These are phyloP conservation scores for Tamandua tetradactyla DNA, from an alignment of 2,797 vertebrate species.

Conservation along the genomic window DNA sequence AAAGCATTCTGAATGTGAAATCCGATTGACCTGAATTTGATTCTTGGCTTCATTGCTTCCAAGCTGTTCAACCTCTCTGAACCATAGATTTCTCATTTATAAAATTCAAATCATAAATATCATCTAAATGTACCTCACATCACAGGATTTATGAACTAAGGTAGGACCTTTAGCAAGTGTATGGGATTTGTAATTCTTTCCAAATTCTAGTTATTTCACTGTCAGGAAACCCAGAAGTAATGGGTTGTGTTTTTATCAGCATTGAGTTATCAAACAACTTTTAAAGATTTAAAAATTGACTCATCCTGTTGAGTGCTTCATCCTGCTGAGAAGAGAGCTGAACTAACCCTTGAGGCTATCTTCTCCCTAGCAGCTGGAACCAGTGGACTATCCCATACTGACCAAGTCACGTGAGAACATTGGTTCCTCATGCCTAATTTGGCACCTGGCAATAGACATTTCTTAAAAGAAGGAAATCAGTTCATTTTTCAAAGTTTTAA, in stretches of 20 bases:
- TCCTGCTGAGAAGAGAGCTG: neutral
- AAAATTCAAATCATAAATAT: conserved; percentile 35
- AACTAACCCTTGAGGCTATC: fast-evolving
- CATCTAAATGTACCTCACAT: neutral
- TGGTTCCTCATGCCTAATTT: neutral
- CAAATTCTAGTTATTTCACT: neutral
- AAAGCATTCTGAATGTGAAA: neutral
- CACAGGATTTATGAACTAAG: conserved; percentile 1
- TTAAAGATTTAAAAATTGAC: neutral
- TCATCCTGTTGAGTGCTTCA: neutral
- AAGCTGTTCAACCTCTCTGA: neutral
- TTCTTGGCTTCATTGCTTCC: neutral
- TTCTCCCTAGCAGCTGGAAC: neutral
- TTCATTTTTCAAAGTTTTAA: neutral
- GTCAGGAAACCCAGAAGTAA: neutral
- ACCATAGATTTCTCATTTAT: neutral
- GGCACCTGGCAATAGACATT: neutral
- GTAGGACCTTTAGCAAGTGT: neutral
- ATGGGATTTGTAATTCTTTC: neutral
- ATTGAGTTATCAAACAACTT: conserved; percentile 20
- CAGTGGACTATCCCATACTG: neutral
- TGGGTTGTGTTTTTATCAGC: neutral
- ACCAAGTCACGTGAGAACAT: neutral
- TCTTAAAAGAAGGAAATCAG: neutral
- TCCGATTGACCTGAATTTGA: conserved; percentile 7